Base-by-base conservation (phyloP, 2,797 vertebrate species). In the Chromis chromis region DNA sequence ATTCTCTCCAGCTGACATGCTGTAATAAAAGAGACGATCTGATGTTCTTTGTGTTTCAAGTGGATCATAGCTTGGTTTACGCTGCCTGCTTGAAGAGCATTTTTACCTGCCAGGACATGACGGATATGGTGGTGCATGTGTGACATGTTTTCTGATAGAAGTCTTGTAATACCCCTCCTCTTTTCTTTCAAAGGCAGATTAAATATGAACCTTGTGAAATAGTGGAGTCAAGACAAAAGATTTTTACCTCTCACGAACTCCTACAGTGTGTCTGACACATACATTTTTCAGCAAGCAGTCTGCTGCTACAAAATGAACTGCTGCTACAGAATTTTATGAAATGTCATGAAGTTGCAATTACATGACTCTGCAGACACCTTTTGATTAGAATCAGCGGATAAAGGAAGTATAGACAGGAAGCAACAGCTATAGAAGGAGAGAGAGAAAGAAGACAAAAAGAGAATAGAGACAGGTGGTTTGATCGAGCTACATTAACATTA, bases 1-100 rank as follows among this genome's bases (percentile, higher is more conserved):
- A 40, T 76, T 79, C 72, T 79, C 73, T 65, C 64, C 40, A 25
- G 74, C 80, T 88, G 89, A 73, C 86, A 90, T 81, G 33, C 77
- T 52, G 61, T 65, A 83, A 89, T 78, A 75, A 84, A 81, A 88
- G 61, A 70, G 55, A 52, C 33, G 25, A 87, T 89, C 65, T 31
- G 36, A 85, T 50, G 70, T 46, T 65, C 66, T 64, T 70, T 54
- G 78, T 76, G 75, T 86, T 88, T 86, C 70, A 87, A 76, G 74
- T 82, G 75, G 78, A 85, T 90, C 78, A 57, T 17, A 72, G 74
- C 36, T 27, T 9, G 31, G 64, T 81, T 77, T 78, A 52, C 28
- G 1, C 53, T 21, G 60, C 40, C 65, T 63, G 68, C 72, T 55
- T 74, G 49, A 79, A 74, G 71, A 83, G 68, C 24, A 28, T 48